Conservation (phyloP, 2,888 invertebrate genomes). For the Tromatobia lineatoria region DNA sequence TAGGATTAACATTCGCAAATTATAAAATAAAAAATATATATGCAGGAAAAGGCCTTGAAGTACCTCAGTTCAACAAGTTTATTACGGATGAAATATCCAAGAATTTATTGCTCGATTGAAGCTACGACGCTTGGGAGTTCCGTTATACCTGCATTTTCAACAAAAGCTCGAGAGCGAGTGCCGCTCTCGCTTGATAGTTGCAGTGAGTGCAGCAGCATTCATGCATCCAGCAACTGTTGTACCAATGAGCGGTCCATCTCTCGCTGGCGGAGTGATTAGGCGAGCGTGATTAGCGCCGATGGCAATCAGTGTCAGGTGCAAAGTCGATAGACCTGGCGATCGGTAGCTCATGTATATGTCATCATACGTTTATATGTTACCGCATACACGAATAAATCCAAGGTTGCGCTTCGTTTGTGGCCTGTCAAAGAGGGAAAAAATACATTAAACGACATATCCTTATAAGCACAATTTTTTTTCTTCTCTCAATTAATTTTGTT, state of each 20-base stretch:
- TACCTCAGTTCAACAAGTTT: slow-evolving; percentile 11
- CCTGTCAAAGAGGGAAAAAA: neutral
- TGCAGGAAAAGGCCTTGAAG: slow-evolving; percentile 10
- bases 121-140: slow-evolving; percentile 43
- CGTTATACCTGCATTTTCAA: slow-evolving; percentile 54
- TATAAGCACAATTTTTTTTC: no score
- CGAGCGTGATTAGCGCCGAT: slow-evolving; percentile 69
- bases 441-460: neutral
- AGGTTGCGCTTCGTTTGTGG: neutral
- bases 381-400: neutral
- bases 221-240: slow-evolving; percentile 34
- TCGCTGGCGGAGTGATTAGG: slow-evolving; percentile 64
- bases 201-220: slow-evolving; percentile 29
- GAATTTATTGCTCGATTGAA: slow-evolving; percentile 54
- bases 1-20: neutral
- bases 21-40: neutral
- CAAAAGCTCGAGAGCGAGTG: slow-evolving; percentile 24
- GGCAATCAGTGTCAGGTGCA: slow-evolving; percentile 70
- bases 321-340: slow-evolving; percentile 63
- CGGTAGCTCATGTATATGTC: slow-evolving; percentile 6
- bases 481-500: no score
- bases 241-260: slow-evolving; percentile 28
- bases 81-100: slow-evolving; percentile 49
- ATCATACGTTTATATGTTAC: neutral
- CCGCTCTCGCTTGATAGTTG: slow-evolving; percentile 26